These are phyloP conservation scores for Helicoverpa zea DNA, from an alignment of 1,140 invertebrate species.

Conservation along the genomic window DNA sequence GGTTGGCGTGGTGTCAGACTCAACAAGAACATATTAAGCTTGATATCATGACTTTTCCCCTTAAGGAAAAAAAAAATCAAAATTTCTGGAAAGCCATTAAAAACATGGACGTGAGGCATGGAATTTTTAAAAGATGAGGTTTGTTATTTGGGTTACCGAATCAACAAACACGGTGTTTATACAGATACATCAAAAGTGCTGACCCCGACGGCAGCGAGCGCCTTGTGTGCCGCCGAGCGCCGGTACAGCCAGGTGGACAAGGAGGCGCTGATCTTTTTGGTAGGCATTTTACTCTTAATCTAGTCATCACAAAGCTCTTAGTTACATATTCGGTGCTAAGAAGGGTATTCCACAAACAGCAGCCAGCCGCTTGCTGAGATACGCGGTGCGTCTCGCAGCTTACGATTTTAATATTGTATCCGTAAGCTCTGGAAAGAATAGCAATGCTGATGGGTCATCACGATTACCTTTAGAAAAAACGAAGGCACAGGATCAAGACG, in stretches of 20 bases:
- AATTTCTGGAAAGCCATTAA: too few relatives aligned
- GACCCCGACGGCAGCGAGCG: conserved; percentile 50
- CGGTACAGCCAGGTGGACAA: conserved; percentile 56
- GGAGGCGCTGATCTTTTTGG: conserved; percentile 54
- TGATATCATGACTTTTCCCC: too few relatives aligned
- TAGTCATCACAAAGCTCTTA: conserved; percentile 51
- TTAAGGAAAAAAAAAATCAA: too few relatives aligned
- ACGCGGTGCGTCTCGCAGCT: conserved; percentile 53
- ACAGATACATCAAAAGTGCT: conserved; percentile 26
- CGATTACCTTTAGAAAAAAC: conserved; percentile 51
- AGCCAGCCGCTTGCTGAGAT: conserved; percentile 64
- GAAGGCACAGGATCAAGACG: neutral
- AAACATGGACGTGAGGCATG: too few relatives aligned
- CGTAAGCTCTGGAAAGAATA: too few relatives aligned
- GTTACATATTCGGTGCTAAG: conserved; percentile 69
- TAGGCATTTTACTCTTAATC: conserved; percentile 43
- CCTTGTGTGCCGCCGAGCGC: conserved; percentile 47
- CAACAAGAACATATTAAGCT: too few relatives aligned
- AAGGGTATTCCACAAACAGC: conserved; percentile 54
- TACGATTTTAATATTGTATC: too few relatives aligned
- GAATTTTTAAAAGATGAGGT: conserved; percentile 6
- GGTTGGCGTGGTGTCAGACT: too few relatives aligned
- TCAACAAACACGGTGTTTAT: neutral
- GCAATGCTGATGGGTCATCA: too few relatives aligned
- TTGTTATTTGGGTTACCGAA: conserved; percentile 4